Evolutionary conservation across 2,888 invertebrate species (phyloP), one percentile per base, ranked within the genome.

Genomic region (Iselma pallidipennis): DNA sequence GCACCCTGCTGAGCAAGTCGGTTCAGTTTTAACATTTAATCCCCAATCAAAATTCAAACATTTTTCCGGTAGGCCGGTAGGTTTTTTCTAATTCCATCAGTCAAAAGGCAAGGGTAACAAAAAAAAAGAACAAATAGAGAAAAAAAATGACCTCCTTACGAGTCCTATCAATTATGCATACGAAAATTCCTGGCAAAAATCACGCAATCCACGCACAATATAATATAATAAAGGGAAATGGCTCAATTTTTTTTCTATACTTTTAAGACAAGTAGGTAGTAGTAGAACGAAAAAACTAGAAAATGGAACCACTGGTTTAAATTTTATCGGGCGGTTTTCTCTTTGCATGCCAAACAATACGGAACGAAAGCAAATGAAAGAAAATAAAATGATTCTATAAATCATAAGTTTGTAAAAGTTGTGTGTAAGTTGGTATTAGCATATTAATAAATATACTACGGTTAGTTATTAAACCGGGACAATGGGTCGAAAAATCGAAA

Each of bases 401-500:
- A 60, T 60, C 60, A 45, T 53, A 57, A 26, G 53, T 58, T n/a
- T 58, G 14, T 48, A 25, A 23, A 33, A 19, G 14, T 57, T 16
- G 10, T 42, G 42, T 42, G 19, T 42, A 45, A 51, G 16, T 48
- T 26, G 26, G 37, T 48, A 37, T 60, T 66, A 64, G 57, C 66
- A 66, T 64, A 66, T 70, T 66, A 66, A 66, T 66, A 63, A 52
- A 64, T 53, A 61, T 68, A 68, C 59, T 42, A 55, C 26, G 31
- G 52, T 54, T 57, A 49, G 52, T 52, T 28, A 48, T 26, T 53
- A 42, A 55, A 59, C 50, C 53, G 59, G 66, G 56, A 68, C 63
- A 69, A 69, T 66, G 52, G 54, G 25, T 37, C 59, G 57, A 62
- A 67, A 70, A 67, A 59, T 62, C 61, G 58, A 57, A 62, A 72